Evolutionary conservation across 2,888 invertebrate genomes (phyloP).

Genomic region (Apodemia hepburni): DNA sequence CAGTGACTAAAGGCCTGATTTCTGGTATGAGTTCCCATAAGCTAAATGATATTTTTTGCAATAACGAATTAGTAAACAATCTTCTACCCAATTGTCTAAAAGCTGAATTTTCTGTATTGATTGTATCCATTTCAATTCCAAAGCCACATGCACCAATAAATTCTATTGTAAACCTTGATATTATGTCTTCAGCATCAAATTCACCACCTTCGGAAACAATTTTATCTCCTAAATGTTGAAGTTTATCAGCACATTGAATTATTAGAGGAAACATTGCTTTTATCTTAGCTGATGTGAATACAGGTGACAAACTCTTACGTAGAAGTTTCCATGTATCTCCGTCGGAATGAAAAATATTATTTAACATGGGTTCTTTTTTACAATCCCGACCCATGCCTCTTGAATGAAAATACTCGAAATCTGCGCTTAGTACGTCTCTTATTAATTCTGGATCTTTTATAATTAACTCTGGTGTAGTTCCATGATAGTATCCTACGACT

Average conservation of each 20-base stretch:
- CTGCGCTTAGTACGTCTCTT: slow-evolving; percentile 42
- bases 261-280: slow-evolving; percentile 59
- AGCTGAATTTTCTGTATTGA: slow-evolving; percentile 56
- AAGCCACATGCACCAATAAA: slow-evolving; percentile 68
- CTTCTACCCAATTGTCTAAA: slow-evolving; percentile 60
- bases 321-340: slow-evolving; percentile 58
- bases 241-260: slow-evolving; percentile 47
- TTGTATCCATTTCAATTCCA: slow-evolving; percentile 60
- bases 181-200: slow-evolving; percentile 51
- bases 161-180: slow-evolving; percentile 45
- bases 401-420: slow-evolving; percentile 47
- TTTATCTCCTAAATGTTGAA: slow-evolving; percentile 40
- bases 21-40: slow-evolving; percentile 44
- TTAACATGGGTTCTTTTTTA: slow-evolving; percentile 44
- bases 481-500: slow-evolving; percentile 52
- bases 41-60: slow-evolving; percentile 46
- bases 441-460: slow-evolving; percentile 48
- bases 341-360: slow-evolving; percentile 54
- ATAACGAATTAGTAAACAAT: slow-evolving; percentile 52
- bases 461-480: slow-evolving; percentile 46
- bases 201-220: slow-evolving; percentile 36
- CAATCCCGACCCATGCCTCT: slow-evolving; percentile 44
- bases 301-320: slow-evolving; percentile 56
- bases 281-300: slow-evolving; percentile 56
- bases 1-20: slow-evolving; percentile 33